phyloP scores from a whole-genome alignment of 2,113 vertebrate species.

The Toxotes chatareus region DNA sequence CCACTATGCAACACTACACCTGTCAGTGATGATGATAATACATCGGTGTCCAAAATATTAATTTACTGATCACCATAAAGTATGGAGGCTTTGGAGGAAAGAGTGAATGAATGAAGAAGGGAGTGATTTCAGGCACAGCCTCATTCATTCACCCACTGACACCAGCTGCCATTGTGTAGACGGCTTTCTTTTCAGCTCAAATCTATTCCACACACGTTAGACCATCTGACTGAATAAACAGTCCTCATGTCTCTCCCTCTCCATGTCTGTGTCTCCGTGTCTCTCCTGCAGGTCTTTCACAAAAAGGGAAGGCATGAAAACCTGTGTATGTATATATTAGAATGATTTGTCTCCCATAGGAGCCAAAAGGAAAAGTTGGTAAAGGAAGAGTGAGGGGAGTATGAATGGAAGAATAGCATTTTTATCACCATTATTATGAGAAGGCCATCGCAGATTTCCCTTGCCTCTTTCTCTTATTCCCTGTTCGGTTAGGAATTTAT shows the following conservation, averaged over 20 bases:
- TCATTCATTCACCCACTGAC: conserved; percentile 40
- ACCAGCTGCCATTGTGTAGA: conserved; percentile 52
- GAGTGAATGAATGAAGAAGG: conserved; percentile 14
- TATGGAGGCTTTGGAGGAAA: not conserved
- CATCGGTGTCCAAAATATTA: not conserved
- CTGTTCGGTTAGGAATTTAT: conserved; percentile 56
- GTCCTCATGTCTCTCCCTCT: conserved; percentile 42
- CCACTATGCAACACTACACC: not conserved
- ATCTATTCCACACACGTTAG: conserved; percentile 69
- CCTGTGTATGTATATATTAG: conserved; percentile 66
- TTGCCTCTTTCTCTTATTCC: conserved; percentile 46
- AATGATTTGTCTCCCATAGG: conserved; percentile 64
- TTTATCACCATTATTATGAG: conserved; percentile 73
- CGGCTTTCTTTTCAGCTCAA: conserved; percentile 57
- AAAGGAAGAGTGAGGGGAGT: conserved; percentile 40
- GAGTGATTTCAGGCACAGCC: conserved; percentile 13
- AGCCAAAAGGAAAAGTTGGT: conserved; percentile 39
- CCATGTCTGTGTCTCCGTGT: conserved; percentile 2
- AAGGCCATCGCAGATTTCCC: conserved; percentile 44
- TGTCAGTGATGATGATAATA: conserved; percentile 10
- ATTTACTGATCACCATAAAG: not conserved
- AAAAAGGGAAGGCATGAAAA: conserved; percentile 68
- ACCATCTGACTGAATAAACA: conserved; percentile 75
- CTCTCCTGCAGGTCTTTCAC: conserved; percentile 60
- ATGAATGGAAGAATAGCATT: conserved; percentile 61